A percentile compares a stretch with the other conserved stretches of the same genome.
Conservation (phyloP, 2,113 vertebrate genomes). For the Carollia perspicillata region DNA sequence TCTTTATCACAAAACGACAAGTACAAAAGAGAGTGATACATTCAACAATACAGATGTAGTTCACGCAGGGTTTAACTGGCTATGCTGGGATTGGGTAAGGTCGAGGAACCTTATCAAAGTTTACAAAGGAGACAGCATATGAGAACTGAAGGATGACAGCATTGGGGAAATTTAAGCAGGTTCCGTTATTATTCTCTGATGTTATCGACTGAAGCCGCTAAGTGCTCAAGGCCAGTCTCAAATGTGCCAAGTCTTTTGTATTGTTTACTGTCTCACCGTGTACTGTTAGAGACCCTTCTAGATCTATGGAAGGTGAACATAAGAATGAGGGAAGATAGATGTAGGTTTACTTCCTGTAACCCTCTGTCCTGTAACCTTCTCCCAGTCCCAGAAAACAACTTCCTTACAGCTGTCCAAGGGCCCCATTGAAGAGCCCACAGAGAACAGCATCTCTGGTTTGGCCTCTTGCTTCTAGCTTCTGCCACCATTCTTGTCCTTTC, state of each 20-base stretch:
- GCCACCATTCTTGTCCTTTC: neutral
- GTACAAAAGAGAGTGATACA: neutral
- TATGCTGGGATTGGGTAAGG: neutral
- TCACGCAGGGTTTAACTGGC: neutral
- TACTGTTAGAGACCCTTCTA: neutral
- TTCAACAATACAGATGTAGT: neutral
- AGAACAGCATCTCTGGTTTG: neutral
- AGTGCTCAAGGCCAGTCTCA: neutral
- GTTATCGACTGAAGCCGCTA: neutral
- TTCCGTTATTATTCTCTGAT: neutral
- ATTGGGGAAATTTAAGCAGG: neutral
- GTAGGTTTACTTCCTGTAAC: neutral
- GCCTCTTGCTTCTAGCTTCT: neutral
- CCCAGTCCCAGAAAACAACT: neutral
- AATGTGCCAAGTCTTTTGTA: neutral
- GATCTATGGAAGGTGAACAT: neutral
- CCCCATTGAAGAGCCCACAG: neutral
- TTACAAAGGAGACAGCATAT: neutral
- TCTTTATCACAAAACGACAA: neutral
- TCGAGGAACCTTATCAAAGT: neutral
- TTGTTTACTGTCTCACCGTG: neutral
- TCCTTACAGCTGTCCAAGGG: neutral
- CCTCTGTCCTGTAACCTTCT: neutral
- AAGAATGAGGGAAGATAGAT: neutral
- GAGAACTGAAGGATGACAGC: neutral